Evolutionary conservation across 2,888 invertebrate species (phyloP), one percentile per base, ranked within the genome.

Genomic region (Macrophya annulata): DNA sequence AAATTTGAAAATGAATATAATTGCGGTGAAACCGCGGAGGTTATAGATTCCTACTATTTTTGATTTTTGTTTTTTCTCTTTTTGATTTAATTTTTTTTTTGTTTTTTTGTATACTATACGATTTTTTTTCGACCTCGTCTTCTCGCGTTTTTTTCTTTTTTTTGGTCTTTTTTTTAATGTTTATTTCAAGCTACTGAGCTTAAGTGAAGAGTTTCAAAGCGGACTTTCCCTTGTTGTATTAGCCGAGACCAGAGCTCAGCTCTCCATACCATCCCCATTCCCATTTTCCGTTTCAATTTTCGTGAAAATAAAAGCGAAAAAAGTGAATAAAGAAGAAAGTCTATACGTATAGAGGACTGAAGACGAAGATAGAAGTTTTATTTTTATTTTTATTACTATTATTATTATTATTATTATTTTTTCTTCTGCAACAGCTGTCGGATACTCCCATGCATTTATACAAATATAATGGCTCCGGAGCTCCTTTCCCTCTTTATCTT

Each of bases 381-480:
- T n/a, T n/a, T n/a, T n/a, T n/a, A n/a, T n/a, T n/a, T n/a, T n/a
- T n/a, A n/a, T n/a, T n/a, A n/a, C n/a, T n/a, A n/a, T n/a, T n/a
- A n/a, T n/a, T n/a, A n/a, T n/a, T n/a, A n/a, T n/a, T n/a, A n/a
- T n/a, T n/a, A n/a, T n/a, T n/a, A n/a, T n/a, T n/a, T n/a, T n/a
- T n/a, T n/a, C n/a, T 83, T 85, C 87, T 87, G 86, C 87, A 90
- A 88, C 90, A 90, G 90, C 90, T 90, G 90, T 89, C 89, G 87
- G 88, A 87, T 88, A 88, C 88, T 88, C 88, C 86, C 88, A 87
- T 87, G 87, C 90, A 89, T 90, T 90, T 90, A 89, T 90, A 88
- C 89, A 88, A 90, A 89, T 89, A 90, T 89, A 89, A 90, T 89
- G 88, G 88, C 88, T 88, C 81, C 86, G 72, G 15, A 17, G 40